Evolutionary conservation across 2,797 vertebrate species (phyloP).

Genomic region (Gymnothorax reevesii): DNA sequence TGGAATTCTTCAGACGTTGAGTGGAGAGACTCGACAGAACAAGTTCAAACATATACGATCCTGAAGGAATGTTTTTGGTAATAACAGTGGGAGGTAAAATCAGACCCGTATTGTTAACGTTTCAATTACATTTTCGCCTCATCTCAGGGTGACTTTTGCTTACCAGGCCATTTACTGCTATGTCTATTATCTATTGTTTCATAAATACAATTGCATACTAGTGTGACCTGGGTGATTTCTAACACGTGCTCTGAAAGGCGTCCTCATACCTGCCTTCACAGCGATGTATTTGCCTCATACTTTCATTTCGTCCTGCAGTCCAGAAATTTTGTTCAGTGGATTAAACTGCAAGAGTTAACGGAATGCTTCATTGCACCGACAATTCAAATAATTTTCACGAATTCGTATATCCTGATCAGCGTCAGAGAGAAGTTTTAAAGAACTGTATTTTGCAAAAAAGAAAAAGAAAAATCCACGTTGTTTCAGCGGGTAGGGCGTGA

Average conservation of each 20-base stretch:
- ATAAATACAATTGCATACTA: not conserved
- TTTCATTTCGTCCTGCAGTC: not conserved
- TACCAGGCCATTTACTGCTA: not conserved
- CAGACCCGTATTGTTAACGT: not conserved
- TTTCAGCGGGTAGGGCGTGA: not conserved
- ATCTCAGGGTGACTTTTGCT: not conserved
- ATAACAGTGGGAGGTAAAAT: not conserved
- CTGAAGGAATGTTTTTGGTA: not conserved
- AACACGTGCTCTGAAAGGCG: not conserved
- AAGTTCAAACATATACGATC: constrained; percentile 11
- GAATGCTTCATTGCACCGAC: not conserved
- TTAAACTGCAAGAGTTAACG: not conserved
- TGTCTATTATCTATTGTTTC: not conserved
- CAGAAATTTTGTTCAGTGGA: not conserved
- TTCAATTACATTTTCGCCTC: not conserved
- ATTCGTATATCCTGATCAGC: not conserved
- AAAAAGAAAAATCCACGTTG: not conserved
- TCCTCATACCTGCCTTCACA: not conserved
- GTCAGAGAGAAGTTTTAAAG: not conserved
- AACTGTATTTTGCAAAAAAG: not conserved
- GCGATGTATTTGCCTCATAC: not conserved
- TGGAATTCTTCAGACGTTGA: not conserved
- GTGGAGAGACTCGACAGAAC: not conserved
- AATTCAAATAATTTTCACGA: not conserved
- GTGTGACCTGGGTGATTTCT: not conserved